Base-by-base conservation (phyloP, 2,797 vertebrate genomes). In the Notolabrus celidotus region DNA sequence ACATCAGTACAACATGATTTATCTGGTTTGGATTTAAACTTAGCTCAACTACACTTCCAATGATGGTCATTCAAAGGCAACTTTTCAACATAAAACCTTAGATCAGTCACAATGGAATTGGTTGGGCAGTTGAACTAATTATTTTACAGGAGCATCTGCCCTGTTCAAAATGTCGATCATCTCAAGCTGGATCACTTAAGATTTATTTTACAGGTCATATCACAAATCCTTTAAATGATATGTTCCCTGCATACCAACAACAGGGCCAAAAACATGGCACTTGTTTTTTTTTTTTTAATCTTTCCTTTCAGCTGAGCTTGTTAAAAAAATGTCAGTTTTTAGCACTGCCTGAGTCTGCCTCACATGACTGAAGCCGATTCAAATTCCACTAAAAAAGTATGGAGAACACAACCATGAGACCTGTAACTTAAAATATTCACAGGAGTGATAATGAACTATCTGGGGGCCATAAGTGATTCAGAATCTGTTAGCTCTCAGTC, bases 21-120 rank as follows among this genome's bases (percentile, higher is more conserved):
- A 27, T 34, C 17, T 22, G 11, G 36, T 58, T 47, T 65, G 4
- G 38, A 29, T 14, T 42, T 45, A 11, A 41, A 53, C 15, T 45
- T 19, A 60, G 39, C 59, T 43, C 22, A 54, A 10, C 3, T n/a
- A 50, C 38, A 46, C 38, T 22, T 43, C n/a, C 1, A 7, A 0
- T 5, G 25, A 67, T 57, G 17, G 38, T 10, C 23, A 39, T 47
- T 51, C 3, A 45, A 76, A 71, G 61, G 72, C 60, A 73, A 73
- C 60, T 42, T 27, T 3, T 7, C 58, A 64, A 47, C 42, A 67
- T 20, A n/a, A n/a, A n/a, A n/a, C n/a, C n/a, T 56, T 22, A 33
- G 10, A 33, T 66, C 10, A 20, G 45, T 34, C 39, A 42, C 20
- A 67, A 36, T 16, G n/a, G n/a, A n/a, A n/a, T n/a, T n/a, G n/a